Evolutionary conservation across 2,797 vertebrate species (phyloP).

Genomic region (Triplophysa yarkandensis): DNA sequence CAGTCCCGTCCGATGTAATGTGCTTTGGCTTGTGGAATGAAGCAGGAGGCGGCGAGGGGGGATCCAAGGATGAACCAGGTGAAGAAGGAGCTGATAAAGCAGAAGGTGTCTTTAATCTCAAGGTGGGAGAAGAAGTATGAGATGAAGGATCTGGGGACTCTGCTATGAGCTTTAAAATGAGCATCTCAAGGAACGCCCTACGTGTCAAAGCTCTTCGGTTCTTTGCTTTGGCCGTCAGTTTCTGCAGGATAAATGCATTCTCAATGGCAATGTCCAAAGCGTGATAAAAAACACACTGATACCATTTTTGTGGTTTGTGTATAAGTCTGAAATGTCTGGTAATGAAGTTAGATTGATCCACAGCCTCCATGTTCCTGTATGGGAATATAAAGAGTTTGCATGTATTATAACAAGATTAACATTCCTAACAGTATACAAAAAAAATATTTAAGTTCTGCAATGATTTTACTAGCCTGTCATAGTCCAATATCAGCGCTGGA

Average conservation of each 20-base stretch:
- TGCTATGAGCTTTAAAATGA: slow-evolving; percentile 16
- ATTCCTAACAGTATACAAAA: neutral
- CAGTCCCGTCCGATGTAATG: neutral
- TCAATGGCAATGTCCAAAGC: slow-evolving; percentile 70
- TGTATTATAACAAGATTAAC: neutral
- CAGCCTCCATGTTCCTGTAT: slow-evolving; percentile 62
- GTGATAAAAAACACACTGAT: slow-evolving; percentile 71
- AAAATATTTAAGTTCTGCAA: neutral
- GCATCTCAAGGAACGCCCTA: neutral
- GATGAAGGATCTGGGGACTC: neutral
- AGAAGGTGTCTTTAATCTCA: neutral
- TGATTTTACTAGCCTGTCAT: neutral
- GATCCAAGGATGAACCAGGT: neutral
- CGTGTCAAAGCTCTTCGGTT: neutral
- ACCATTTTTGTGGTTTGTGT: slow-evolving; percentile 69
- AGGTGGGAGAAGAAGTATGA: too few species aligned
- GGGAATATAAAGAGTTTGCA: neutral
- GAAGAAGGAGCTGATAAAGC: neutral
- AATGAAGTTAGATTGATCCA: slow-evolving; percentile 67
- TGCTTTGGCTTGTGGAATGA: slow-evolving; percentile 4
- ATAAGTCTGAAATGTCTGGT: slow-evolving; percentile 69
- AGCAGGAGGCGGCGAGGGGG: neutral
- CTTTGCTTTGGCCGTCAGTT: slow-evolving; percentile 46
- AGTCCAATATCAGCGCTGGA: slow-evolving; percentile 22
- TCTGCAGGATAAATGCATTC: slow-evolving; percentile 68